These are phyloP conservation scores for Lanistes nyassanus DNA, from an alignment of 1,140 invertebrate species.

Conservation along the genomic window DNA sequence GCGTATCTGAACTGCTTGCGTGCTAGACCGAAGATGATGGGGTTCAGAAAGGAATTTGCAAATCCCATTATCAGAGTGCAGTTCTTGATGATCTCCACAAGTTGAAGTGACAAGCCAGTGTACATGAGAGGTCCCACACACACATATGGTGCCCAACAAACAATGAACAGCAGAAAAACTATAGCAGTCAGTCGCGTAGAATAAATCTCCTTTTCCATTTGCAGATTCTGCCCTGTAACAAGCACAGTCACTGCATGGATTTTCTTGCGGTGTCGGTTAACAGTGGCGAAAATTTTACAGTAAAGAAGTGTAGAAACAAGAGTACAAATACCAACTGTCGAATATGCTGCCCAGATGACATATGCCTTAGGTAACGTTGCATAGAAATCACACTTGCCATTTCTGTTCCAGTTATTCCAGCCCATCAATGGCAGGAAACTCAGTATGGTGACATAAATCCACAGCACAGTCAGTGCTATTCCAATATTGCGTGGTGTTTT, in stretches of 20 bases:
- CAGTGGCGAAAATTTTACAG: conserved; percentile 31
- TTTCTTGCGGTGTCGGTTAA: conserved; percentile 13
- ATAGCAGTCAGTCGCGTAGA: conserved; percentile 37
- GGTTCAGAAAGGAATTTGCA: conserved; percentile 43
- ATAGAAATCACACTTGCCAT: conserved; percentile 34
- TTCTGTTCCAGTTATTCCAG: conserved; percentile 33
- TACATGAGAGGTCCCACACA: conserved; percentile 36
- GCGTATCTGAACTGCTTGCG: conserved; percentile 34
- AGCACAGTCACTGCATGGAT: background rate
- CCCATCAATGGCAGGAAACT: conserved; percentile 31
- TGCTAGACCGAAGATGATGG: conserved; percentile 40
- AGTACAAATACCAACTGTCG: conserved; percentile 27
- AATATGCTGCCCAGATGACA: conserved; percentile 20
- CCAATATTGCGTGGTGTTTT: conserved; percentile 31
- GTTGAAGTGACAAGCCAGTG: conserved; percentile 21
- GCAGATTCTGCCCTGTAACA: background rate
- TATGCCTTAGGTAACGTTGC: conserved; percentile 31
- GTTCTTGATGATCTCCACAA: conserved; percentile 39
- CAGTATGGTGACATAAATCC: conserved; percentile 33
- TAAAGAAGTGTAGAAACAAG: conserved; percentile 28
- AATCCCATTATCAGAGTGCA: conserved; percentile 32
- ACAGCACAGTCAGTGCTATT: conserved; percentile 25
- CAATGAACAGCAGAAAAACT: conserved; percentile 40
- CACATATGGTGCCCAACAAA: conserved; percentile 44
- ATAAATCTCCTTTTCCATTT: conserved; percentile 29